Conservation (phyloP, 1,140 invertebrate genomes). For the Hypothenemus hampei region DNA sequence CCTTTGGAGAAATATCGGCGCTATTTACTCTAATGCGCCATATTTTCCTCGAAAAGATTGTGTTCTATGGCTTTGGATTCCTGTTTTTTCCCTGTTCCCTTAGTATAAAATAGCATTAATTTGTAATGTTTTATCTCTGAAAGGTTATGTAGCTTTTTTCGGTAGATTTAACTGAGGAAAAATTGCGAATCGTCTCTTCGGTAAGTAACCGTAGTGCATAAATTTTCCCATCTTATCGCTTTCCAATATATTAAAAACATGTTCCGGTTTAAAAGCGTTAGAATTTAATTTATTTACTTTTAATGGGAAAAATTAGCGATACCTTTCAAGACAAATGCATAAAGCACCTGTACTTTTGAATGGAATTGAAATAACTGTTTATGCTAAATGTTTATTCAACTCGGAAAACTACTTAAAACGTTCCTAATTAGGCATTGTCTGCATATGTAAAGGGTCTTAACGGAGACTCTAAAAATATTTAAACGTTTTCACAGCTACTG, state of each 20-base stretch:
- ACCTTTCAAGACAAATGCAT: too few relatives aligned
- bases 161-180: constrained; percentile 8
- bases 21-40: constrained; percentile 25
- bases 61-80: constrained; percentile 14
- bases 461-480: constrained; percentile 7
- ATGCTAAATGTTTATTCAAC: constrained; percentile 7
- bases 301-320: too few relatives aligned
- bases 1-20: constrained; percentile 21
- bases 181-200: constrained; percentile 2
- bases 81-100: constrained; percentile 12
- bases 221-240: too few relatives aligned
- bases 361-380: constrained; percentile 5
- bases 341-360: background rate
- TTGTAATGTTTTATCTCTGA: constrained; percentile 15
- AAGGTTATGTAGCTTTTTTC: constrained; percentile 7
- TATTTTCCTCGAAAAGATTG: constrained; percentile 21
- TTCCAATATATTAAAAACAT: too few relatives aligned
- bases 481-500: constrained; percentile 1
- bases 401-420: constrained; percentile 5
- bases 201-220: background rate
- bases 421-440: constrained; percentile 9
- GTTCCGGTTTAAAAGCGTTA: too few relatives aligned
- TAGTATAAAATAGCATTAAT: constrained; percentile 23
- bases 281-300: too few relatives aligned
- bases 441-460: constrained; percentile 11